Percentiles rank a stretch among this genome's conserved stretches.
Conservation (phyloP, 2,797 vertebrate species). For the Sparus aurata region DNA sequence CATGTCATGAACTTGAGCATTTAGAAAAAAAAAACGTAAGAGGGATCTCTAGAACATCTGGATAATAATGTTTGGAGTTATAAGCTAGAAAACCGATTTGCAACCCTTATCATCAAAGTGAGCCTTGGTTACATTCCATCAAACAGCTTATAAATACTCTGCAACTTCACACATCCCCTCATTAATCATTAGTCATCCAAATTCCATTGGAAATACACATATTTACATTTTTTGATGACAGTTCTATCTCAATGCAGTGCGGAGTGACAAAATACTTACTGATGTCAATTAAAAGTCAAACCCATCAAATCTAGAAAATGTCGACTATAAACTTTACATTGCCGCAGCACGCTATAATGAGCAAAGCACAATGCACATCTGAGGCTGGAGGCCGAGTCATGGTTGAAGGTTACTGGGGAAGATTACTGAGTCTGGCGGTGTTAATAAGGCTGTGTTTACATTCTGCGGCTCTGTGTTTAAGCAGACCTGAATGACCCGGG, state of each 20-base stretch:
- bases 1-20: background rate
- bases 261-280: conserved; percentile 6
- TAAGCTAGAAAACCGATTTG: background rate
- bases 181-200: conserved; percentile 1
- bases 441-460: conserved; percentile 85
- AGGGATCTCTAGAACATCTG: conserved; percentile 56
- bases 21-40: background rate
- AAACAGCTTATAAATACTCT: conserved; percentile 37
- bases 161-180: conserved; percentile 11
- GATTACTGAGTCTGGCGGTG: conserved; percentile 70
- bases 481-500: conserved; percentile 77
- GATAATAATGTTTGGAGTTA: conserved; percentile 26
- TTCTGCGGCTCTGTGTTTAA: conserved; percentile 74
- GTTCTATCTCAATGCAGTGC: conserved; percentile 22
- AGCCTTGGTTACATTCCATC: conserved; percentile 30
- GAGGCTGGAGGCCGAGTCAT: conserved; percentile 51
- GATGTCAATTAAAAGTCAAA: conserved; percentile 32
- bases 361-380: conserved; percentile 31
- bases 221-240: conserved; percentile 21
- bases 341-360: conserved; percentile 26
- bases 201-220: conserved; percentile 17
- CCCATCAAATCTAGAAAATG: conserved; percentile 13
- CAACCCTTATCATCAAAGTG: conserved; percentile 6
- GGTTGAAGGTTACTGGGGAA: conserved; percentile 66
- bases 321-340: background rate